These are phyloP conservation scores for Onychomys leucogaster DNA, from an alignment of 2,797 vertebrate species.

Conservation along the genomic window DNA sequence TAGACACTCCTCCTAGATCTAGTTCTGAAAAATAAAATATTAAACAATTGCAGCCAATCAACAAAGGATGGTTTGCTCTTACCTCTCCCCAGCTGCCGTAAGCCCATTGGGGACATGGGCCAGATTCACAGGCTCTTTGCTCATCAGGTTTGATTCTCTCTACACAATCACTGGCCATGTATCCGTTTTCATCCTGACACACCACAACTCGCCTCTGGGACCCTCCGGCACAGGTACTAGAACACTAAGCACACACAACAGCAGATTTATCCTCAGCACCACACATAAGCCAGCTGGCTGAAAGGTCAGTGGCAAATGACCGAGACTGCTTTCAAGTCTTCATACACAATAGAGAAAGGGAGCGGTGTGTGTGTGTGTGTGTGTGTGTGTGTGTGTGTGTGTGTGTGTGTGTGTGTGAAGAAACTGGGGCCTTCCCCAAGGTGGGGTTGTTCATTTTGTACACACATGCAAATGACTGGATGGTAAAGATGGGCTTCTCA, in stretches of 20 bases:
- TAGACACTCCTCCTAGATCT: neutral
- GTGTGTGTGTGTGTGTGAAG: too few species aligned
- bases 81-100: constrained; percentile 99
- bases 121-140: constrained; percentile 96
- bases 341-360: neutral
- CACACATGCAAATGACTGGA: neutral
- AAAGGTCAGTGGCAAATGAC: neutral
- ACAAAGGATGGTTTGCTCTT: constrained; percentile 73
- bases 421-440: neutral
- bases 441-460: neutral
- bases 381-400: too few species aligned
- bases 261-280: neutral
- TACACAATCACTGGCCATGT: constrained; percentile 93
- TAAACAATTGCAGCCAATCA: neutral
- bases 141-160: constrained; percentile 94
- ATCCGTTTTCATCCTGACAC: constrained; percentile 98
- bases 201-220: constrained; percentile 98
- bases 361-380: too few species aligned
- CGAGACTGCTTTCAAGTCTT: neutral
- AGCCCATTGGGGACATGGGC: constrained; percentile 97
- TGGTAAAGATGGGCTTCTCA: neutral
- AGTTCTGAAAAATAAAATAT: neutral
- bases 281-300: neutral
- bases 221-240: constrained; percentile 98
- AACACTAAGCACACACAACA: constrained; percentile 92